A percentile compares a stretch with the other conserved stretches of the same genome.
phyloP scores from a whole-genome alignment of 2,113 vertebrate genomes.

The Psammodynastes pulverulentus region DNA sequence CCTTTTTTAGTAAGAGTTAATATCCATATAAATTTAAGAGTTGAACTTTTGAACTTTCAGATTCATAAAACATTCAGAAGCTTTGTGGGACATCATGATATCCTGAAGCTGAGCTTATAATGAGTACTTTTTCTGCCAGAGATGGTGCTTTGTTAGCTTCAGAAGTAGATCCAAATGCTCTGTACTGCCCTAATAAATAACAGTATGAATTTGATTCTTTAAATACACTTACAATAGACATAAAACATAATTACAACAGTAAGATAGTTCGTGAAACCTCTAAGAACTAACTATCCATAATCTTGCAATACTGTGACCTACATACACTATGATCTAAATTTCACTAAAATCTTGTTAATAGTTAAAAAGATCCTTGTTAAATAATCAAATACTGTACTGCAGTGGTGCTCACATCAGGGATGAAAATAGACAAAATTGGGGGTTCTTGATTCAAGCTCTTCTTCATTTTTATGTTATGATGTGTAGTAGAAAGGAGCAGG shows the following conservation, averaged over 20 bases:
- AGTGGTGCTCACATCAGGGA: not conserved
- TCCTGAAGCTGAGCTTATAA: not conserved
- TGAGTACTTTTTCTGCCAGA: not conserved
- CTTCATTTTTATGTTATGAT: not conserved
- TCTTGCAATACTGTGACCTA: not conserved
- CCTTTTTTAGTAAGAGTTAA: not conserved
- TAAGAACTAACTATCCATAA: not conserved
- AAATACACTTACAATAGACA: not conserved
- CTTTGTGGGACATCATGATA: not conserved
- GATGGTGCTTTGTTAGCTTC: not conserved
- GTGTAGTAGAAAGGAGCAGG: not conserved
- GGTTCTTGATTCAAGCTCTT: not conserved
- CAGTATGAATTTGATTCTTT: not conserved
- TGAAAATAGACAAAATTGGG: not conserved
- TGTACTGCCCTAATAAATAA: not conserved
- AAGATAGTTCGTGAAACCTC: not conserved
- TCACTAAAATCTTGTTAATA: not conserved
- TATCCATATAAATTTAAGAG: no score
- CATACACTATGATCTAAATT: not conserved
- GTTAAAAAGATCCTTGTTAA: not conserved
- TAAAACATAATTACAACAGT: not conserved
- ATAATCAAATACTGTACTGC: not conserved
- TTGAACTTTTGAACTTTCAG: not conserved
- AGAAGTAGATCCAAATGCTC: not conserved
- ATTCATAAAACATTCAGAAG: not conserved